Base-by-base conservation (phyloP, 2,888 invertebrate genomes). In the Drosophila paracracens region DNA sequence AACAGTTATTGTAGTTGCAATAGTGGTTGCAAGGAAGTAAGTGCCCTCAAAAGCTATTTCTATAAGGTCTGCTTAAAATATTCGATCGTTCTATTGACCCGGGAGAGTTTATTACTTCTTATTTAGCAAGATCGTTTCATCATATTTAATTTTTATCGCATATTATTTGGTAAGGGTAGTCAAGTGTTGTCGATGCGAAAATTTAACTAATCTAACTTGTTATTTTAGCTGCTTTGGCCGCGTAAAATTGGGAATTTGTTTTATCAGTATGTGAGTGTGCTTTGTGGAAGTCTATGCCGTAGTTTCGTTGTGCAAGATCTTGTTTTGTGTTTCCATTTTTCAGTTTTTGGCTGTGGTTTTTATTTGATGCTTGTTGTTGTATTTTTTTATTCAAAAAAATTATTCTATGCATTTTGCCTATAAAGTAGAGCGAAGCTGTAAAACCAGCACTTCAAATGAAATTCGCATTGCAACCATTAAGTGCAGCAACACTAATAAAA, bases 401-500 rank as follows among this genome's bases (percentile, higher is more conserved):
- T 82, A 88, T 86, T 78, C 70, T 78, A 74, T 88, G 80, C 82
- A 89, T 77, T 84, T 84, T 75, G 89, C 81, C 88, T 82, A 85
- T 79, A 88, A 88, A 89, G 79, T 35, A 46, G 62, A 70, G 52
- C 36, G 36, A 52, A 54, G 83, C 66, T 54, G 69, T 83, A 86
- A 81, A 83, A 80, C 43, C 67, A 61, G 51, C 68, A 54, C 58
- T 65, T 78, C 62, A 78, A 77, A 63, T 79, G 59, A 61, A 65
- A 59, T 73, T 74, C 75, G 76, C 88, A 70, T 77, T 65, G 85
- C 89, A 84, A 83, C 84, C 85, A 60, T 69, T 69, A 86, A 81
- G 79, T 70, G 78, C 56, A 62, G 71, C 78, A 71, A 74, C 75
- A 81, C 81, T 66, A 83, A 67, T 60, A 70, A 72, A 60, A 71